These are phyloP conservation scores for Oreochromis spilurus DNA, from an alignment of 2,113 vertebrate species.

Conservation along the genomic window DNA sequence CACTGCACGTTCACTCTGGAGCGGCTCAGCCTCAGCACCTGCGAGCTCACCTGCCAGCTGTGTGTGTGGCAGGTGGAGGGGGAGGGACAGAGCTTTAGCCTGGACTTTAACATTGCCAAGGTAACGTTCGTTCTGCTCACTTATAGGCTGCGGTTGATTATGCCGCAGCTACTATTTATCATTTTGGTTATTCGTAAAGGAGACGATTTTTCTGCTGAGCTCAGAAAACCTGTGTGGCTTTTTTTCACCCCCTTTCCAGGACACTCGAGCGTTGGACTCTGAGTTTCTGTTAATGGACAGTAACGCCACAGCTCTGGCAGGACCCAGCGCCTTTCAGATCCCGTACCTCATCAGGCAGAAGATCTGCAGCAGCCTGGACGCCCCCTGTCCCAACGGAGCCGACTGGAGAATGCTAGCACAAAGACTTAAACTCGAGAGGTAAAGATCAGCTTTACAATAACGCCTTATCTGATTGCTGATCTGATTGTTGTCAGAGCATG, in stretches of 20 bases:
- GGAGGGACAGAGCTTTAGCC: constrained; percentile 91
- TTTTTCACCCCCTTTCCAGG: constrained; percentile 64
- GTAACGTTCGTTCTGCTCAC: constrained; percentile 55
- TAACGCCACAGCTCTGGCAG: constrained; percentile 88
- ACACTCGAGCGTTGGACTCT: constrained; percentile 78
- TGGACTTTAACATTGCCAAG: constrained; percentile 96
- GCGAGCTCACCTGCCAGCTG: constrained; percentile 94
- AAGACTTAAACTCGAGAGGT: constrained; percentile 98
- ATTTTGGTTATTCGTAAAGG: background rate
- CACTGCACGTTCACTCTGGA: constrained; percentile 97
- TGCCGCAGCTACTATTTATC: background rate
- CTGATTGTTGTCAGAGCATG: background rate
- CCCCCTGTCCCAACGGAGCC: constrained; percentile 83
- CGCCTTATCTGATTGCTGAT: constrained; percentile 2
- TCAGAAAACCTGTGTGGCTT: background rate
- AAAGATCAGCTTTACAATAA: background rate
- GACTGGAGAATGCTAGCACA: constrained; percentile 97
- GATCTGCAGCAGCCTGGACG: constrained; percentile 97
- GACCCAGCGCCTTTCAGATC: constrained; percentile 99
- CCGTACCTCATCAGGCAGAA: constrained; percentile 99
- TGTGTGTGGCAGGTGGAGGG: constrained; percentile 99
- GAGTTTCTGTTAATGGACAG: constrained; percentile 85
- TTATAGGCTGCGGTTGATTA: background rate
- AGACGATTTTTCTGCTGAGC: background rate
- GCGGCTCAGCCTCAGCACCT: constrained; percentile 89